A percentile compares a stretch with the other conserved stretches of the same genome.
These are phyloP conservation scores for Coecobrya sp. DNA, from an alignment of 2,888 invertebrate genomes.

Conservation along the genomic window DNA sequence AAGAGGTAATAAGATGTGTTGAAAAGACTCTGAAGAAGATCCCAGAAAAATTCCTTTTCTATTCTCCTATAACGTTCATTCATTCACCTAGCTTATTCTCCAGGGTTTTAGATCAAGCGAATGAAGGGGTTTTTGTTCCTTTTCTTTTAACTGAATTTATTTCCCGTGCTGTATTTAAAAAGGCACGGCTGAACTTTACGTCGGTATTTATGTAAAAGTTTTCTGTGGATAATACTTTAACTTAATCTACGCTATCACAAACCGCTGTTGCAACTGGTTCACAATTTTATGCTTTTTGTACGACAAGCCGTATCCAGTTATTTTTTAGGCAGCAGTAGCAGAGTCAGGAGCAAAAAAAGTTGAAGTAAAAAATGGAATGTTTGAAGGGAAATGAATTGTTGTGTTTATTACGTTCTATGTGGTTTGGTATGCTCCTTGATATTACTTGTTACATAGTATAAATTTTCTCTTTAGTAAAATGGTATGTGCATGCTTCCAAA, in stretches of 20 bases:
- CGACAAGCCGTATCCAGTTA: background rate
- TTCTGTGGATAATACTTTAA: conserved; percentile 3
- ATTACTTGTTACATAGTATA: conserved; percentile 46
- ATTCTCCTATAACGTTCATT: background rate
- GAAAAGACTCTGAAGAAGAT: background rate
- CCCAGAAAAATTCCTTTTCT: background rate
- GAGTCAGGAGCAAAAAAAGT: conserved; percentile 4
- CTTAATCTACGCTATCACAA: conserved; percentile 1
- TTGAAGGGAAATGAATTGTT: conserved; percentile 35
- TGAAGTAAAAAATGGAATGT: background rate
- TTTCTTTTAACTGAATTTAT: conserved; percentile 36
- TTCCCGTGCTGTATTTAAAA: conserved; percentile 18
- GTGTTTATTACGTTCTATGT: background rate
- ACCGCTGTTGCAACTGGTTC: background rate
- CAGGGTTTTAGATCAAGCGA: conserved; percentile 19
- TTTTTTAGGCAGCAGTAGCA: background rate
- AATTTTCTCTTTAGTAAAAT: conserved; percentile 8
- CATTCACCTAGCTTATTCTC: background rate
- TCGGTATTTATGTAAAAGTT: conserved; percentile 48
- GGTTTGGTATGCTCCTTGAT: conserved; percentile 6
- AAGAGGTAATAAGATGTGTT: background rate
- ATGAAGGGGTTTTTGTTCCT: background rate
- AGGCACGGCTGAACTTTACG: background rate
- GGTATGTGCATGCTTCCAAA: background rate
- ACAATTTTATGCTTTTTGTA: background rate